phyloP scores from a whole-genome alignment of 2,888 invertebrate species.

The Trissoscelio sp. region DNA sequence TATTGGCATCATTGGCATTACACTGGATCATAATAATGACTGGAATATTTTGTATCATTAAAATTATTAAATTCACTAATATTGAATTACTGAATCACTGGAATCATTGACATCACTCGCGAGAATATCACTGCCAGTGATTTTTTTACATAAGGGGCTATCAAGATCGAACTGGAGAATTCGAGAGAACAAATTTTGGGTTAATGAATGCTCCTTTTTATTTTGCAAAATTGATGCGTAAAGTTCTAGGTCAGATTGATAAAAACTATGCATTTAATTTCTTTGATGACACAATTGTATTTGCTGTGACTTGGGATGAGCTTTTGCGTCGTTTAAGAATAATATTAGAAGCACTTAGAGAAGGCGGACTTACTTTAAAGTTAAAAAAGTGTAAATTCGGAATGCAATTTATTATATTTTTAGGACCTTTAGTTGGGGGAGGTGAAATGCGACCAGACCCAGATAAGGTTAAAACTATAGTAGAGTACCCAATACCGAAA shows the following conservation, averaged over 20 bases:
- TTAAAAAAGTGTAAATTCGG: conserved; percentile 24
- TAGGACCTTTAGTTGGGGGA: conserved; percentile 4
- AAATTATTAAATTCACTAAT: too few species aligned
- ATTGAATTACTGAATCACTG: too few species aligned
- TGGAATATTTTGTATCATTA: too few species aligned
- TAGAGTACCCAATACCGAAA: background rate
- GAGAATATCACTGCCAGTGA: too few species aligned
- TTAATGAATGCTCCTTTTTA: conserved; percentile 68
- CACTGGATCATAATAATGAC: too few species aligned
- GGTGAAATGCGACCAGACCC: conserved; percentile 2
- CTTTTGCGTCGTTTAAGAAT: conserved; percentile 39
- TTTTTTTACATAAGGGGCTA: too few species aligned
- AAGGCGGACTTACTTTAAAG: conserved; percentile 20
- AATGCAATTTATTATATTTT: background rate
- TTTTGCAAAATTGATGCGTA: conserved; percentile 67
- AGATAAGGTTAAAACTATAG: conserved; percentile 18
- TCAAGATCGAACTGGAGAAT: conserved; percentile 71
- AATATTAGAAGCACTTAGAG: conserved; percentile 72
- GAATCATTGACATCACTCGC: too few species aligned
- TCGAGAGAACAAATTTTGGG: conserved; percentile 44
- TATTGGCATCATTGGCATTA: too few species aligned
- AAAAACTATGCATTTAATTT: conserved; percentile 17
- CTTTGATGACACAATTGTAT: conserved; percentile 9
- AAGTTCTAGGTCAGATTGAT: conserved; percentile 24
- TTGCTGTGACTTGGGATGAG: background rate